Evolutionary conservation across 1,140 invertebrate genomes (phyloP), one percentile per base, ranked within the genome.

Genomic region (Papilio polyxenes): DNA sequence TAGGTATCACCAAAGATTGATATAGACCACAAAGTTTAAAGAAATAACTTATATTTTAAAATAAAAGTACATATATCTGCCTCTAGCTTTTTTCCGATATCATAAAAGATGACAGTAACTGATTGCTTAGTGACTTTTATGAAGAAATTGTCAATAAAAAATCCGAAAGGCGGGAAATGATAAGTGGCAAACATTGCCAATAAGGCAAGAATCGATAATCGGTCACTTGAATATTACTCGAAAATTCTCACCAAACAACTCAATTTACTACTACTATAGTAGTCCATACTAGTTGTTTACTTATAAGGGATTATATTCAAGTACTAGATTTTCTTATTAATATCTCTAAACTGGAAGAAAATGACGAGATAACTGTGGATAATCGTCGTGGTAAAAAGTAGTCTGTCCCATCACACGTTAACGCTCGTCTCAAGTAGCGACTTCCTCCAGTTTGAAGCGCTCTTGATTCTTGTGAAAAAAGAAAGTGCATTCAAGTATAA

Each of bases 381-480:
- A 72, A 72, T 40, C 31, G 31, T 72, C 65, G 11, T 40, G 11
- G 10, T 72, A 31, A 37, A 23, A 31, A 69, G 62, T 69, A 69
- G 65, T 40, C 31, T 11, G 65, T 23, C 65, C 31, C 65, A 72
- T 72, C 65, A 13, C 65, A 72, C 65, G 65, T 72, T 40, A 72
- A 72, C 65, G 65, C 65, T 40, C 31, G 65, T 72, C 65, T 72
- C 23, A 72, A 72, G 65, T 72, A 10, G 31, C 13, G 31, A 72
- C 65, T 65, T 72, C 65, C 23, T 37, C 65, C 11, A 37, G 31
- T 72, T 72, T 72, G 65, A 40, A 72, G 65, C 13, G 31, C 65
- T 37, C 65, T 72, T 72, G 65, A 72, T 72, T 72, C 65, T 72
- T 72, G 31, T 37, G 65, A 72, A 72, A 72, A 72, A 72, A 72